A percentile compares a stretch with the other conserved stretches of the same genome.
Conservation (phyloP, 2,113 vertebrate genomes). For the Abramis brama region DNA sequence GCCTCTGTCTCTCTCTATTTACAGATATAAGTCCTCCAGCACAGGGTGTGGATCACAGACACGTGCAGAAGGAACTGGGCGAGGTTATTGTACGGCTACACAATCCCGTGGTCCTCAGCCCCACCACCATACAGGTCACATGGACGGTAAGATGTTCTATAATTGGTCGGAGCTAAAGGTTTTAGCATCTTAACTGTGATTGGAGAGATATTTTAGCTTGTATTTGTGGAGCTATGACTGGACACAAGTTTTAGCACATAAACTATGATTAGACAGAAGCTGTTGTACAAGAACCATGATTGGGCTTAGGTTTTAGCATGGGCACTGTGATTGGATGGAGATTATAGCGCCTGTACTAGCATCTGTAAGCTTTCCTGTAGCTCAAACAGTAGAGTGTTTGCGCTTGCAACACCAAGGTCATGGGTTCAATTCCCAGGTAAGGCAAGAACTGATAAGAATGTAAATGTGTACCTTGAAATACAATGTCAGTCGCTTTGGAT, state of each 20-base stretch:
- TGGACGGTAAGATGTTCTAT: slow-evolving; percentile 86
- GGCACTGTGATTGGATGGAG: background rate
- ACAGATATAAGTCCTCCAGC: slow-evolving; percentile 97
- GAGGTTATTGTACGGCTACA: slow-evolving; percentile 94
- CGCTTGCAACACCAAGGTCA: too few relatives aligned
- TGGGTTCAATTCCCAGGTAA: too few relatives aligned
- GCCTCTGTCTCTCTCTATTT: slow-evolving; percentile 6
- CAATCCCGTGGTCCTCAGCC: slow-evolving; percentile 90
- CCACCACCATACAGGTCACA: slow-evolving; percentile 93
- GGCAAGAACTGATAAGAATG: too few relatives aligned
- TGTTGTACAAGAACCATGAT: background rate
- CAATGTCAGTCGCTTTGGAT: too few relatives aligned
- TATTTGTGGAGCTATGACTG: background rate
- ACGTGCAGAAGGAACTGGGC: slow-evolving; percentile 97
- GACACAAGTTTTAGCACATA: background rate
- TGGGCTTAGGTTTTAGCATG: background rate
- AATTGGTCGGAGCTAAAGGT: slow-evolving; percentile 17
- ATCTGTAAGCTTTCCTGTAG: too few relatives aligned
- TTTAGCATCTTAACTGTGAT: background rate
- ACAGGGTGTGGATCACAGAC: slow-evolving; percentile 96
- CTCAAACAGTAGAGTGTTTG: too few relatives aligned
- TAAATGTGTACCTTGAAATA: too few relatives aligned
- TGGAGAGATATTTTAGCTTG: background rate
- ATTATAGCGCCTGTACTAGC: background rate
- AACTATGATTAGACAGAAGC: background rate